These are phyloP conservation scores for Monodelphis domestica DNA, from an alignment of 2,797 vertebrate genomes.

Conservation along the genomic window DNA sequence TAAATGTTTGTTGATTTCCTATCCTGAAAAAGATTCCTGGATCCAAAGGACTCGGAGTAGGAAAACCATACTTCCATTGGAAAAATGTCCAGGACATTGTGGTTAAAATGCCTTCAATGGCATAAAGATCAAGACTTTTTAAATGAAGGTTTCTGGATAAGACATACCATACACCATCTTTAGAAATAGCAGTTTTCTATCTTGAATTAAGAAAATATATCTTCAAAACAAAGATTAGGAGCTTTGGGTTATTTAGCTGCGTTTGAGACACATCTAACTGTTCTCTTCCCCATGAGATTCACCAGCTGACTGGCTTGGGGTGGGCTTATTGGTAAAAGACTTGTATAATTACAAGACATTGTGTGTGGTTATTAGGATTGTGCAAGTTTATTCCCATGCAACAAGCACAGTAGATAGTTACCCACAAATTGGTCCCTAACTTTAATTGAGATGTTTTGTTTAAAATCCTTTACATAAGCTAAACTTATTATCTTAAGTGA, in stretches of 20 bases:
- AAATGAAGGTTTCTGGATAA: slow-evolving; percentile 4
- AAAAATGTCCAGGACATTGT: slow-evolving; percentile 3
- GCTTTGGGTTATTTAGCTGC: slow-evolving; percentile 44
- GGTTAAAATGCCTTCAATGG: slow-evolving; percentile 40
- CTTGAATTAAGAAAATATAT: slow-evolving; percentile 1
- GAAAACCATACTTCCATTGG: background rate
- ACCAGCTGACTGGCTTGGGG: background rate
- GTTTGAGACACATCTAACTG: slow-evolving; percentile 62
- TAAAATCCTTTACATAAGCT: slow-evolving; percentile 50
- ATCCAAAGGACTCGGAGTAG: slow-evolving; percentile 1
- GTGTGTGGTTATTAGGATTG: background rate
- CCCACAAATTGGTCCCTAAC: slow-evolving; percentile 34
- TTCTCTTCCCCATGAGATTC: slow-evolving; percentile 54
- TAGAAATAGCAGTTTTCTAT: background rate
- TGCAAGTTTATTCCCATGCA: slow-evolving; percentile 25
- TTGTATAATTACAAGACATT: slow-evolving; percentile 14
- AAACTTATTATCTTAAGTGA: slow-evolving; percentile 34
- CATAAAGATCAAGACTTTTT: slow-evolving; percentile 6
- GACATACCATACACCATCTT: background rate
- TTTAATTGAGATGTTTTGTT: slow-evolving; percentile 66
- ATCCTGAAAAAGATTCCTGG: background rate
- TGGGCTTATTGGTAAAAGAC: slow-evolving; percentile 38
- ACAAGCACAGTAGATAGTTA: slow-evolving; percentile 41
- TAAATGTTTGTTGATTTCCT: background rate
- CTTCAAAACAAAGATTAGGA: slow-evolving; percentile 64